Evolutionary conservation across 2,113 vertebrate species (phyloP), one percentile per base, ranked within the genome.

Genomic region (Sardina pilchardus): DNA sequence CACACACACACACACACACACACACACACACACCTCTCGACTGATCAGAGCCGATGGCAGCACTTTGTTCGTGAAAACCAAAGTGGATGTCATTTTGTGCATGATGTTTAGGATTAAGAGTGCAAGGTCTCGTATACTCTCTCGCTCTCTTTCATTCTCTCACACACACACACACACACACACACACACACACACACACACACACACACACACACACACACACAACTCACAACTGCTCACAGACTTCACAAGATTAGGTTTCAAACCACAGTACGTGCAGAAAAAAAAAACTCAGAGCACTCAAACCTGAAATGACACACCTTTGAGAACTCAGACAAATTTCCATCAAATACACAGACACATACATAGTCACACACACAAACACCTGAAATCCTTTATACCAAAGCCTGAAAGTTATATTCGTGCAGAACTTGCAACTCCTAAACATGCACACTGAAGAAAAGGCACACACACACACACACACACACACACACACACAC

Each of bases 1-100:
- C 71, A 78, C 71, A 78, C 71, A 78, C 14, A 36, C 71, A 78
- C 30, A 78, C 10, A 78, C 71, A 78, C 26, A 75, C 10, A 75
- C 26, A 75, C 67, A 75, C n/a, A 30, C 67, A 36, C 67, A 34
- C 67, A 10, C 67, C 53, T 6, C 6, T 59, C 24, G 53, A 59
- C 53, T 59, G 53, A 59, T 59, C 53, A 59, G 53, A 59, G 53
- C 19, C 19, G 53, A 59, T 59, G 53, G 53, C 53, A 59, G 53
- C 21, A 59, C 53, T 59, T 59, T 59, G 53, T 59, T 59, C 53
- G 3, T 24, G 53, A 59, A 59, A 59, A 59, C 53, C 53, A 59
- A 59, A 59, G 53, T 59, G 53, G 53, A 59, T 59, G 53, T 59
- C 21, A 24, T 24, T 59, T 59, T 59, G 21, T 24, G 53, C 53